phyloP scores from a whole-genome alignment of 2,888 invertebrate species.

The Oeneis ivallda region DNA sequence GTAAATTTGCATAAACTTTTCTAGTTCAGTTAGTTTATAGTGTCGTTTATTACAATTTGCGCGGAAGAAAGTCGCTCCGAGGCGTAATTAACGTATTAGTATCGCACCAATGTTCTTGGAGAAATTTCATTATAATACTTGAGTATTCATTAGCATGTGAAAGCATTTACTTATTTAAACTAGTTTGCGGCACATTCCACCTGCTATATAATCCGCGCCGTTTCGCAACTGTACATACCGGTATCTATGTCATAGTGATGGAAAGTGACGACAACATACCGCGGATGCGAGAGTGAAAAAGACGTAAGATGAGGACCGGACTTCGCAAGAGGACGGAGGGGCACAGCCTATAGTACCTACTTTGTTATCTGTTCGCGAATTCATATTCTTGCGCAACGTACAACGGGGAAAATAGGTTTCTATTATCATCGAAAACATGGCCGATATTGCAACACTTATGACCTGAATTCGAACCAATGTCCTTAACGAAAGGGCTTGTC shows the following conservation, averaged over 20 bases:
- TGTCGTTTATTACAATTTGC: constrained; percentile 32
- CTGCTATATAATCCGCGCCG: constrained; percentile 81
- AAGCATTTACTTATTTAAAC: constrained; percentile 80
- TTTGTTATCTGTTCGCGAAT: constrained; percentile 78
- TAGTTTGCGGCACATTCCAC: constrained; percentile 78
- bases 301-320: constrained; percentile 59
- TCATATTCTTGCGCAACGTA: constrained; percentile 78
- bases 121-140: constrained; percentile 38
- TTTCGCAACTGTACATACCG: constrained; percentile 75
- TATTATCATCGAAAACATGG: constrained; percentile 48
- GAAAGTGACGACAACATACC: constrained; percentile 52
- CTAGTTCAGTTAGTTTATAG: constrained; percentile 27
- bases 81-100: constrained; percentile 39
- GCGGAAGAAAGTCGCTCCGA: constrained; percentile 36
- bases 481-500: constrained; percentile 40
- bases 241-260: constrained; percentile 75
- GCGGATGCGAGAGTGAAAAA: constrained; percentile 50
- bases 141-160: constrained; percentile 69
- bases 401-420: constrained; percentile 71
- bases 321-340: constrained; percentile 77
- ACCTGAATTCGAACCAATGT: constrained; percentile 39
- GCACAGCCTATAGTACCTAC: constrained; percentile 61
- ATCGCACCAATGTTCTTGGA: constrained; percentile 37
- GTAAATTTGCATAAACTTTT: constrained; percentile 22
- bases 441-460: constrained; percentile 44